These are phyloP conservation scores for Augochlora pura DNA, from an alignment of 1,140 invertebrate genomes.

Conservation along the genomic window DNA sequence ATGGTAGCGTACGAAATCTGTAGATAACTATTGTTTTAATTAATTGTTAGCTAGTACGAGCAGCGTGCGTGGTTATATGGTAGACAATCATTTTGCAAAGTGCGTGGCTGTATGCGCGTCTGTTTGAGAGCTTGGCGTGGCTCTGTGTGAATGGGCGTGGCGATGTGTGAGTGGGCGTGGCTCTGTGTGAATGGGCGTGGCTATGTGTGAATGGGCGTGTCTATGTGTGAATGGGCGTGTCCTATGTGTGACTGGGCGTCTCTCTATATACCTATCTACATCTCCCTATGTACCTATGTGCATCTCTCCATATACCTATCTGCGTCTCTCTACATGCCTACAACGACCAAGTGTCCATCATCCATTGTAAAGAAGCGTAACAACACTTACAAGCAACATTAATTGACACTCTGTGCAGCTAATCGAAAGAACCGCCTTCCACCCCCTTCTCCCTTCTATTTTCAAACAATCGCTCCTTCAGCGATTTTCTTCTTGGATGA, in stretches of 20 bases:
- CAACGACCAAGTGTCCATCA: slow-evolving; percentile 18
- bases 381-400: slow-evolving; percentile 11
- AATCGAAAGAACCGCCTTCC: background rate
- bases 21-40: slow-evolving; percentile 64
- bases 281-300: too few relatives aligned
- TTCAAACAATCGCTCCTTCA: slow-evolving; percentile 31
- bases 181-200: too few relatives aligned
- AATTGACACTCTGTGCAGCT: slow-evolving; percentile 20
- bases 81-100: slow-evolving; percentile 6
- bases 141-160: background rate
- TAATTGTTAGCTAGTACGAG: slow-evolving; percentile 15
- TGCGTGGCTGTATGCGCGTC: background rate
- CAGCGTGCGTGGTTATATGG: slow-evolving; percentile 20
- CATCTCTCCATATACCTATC: too few relatives aligned
- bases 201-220: background rate
- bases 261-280: too few relatives aligned
- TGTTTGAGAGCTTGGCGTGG: slow-evolving; percentile 15
- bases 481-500: slow-evolving; percentile 18
- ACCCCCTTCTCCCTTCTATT: background rate
- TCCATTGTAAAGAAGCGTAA: slow-evolving; percentile 27
- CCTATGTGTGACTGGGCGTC: too few relatives aligned
- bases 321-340: too few relatives aligned
- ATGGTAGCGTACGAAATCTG: slow-evolving; percentile 69
- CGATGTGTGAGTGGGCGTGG: too few relatives aligned
- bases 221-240: too few relatives aligned